These are phyloP conservation scores for Drosophila picticornis DNA, from an alignment of 2,888 invertebrate genomes.

Conservation along the genomic window DNA sequence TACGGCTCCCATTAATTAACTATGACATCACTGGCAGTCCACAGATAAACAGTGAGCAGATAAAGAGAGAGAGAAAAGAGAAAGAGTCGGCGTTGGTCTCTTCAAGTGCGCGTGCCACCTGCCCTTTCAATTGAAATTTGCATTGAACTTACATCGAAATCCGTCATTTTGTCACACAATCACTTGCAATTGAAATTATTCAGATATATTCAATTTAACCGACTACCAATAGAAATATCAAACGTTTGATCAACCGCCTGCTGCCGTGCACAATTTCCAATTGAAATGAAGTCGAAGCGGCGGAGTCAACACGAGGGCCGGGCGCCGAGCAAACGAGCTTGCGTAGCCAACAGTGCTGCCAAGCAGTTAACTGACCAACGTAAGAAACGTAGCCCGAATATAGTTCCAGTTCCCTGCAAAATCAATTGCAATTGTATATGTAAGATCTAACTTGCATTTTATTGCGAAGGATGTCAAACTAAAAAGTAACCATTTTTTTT, in stretches of 20 bases:
- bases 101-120: slow-evolving; percentile 12
- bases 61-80: slow-evolving; percentile 1
- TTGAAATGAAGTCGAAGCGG: slow-evolving; percentile 70
- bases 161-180: slow-evolving; percentile 60
- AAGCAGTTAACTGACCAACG: slow-evolving; percentile 30
- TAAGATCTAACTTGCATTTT: background rate
- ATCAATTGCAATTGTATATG: background rate
- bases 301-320: slow-evolving; percentile 41
- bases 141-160: slow-evolving; percentile 72
- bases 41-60: slow-evolving; percentile 52
- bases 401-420: background rate
- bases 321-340: slow-evolving; percentile 39
- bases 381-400: background rate
- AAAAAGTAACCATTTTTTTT: background rate
- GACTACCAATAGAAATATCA: slow-evolving; percentile 22
- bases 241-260: slow-evolving; percentile 59
- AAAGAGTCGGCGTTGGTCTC: background rate
- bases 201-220: slow-evolving; percentile 48
- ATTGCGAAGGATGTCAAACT: background rate
- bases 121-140: slow-evolving; percentile 1
- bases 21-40: slow-evolving; percentile 54
- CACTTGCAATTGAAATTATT: slow-evolving; percentile 57
- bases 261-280: slow-evolving; percentile 61
- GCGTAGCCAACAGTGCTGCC: slow-evolving; percentile 45
- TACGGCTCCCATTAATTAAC: slow-evolving; percentile 26